These are phyloP conservation scores for Passer montanus DNA, from an alignment of 2,113 vertebrate genomes.

Conservation along the genomic window DNA sequence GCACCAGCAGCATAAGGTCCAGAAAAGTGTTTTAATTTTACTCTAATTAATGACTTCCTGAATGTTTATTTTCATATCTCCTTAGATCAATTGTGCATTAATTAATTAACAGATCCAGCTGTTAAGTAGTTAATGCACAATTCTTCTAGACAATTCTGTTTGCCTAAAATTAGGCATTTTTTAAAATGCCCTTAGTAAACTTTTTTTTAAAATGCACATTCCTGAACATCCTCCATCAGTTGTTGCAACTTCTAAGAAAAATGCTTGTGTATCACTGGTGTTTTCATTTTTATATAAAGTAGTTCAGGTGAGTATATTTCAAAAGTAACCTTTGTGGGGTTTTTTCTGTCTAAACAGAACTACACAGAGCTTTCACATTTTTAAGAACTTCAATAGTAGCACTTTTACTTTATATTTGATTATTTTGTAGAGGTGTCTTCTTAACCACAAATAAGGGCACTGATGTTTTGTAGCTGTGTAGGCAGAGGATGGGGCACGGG, in stretches of 20 bases:
- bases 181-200: not conserved
- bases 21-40: not conserved
- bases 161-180: not conserved
- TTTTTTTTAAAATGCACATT: not conserved
- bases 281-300: conserved; percentile 99
- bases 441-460: not conserved
- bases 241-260: conserved; percentile 98
- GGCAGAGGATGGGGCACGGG: not conserved
- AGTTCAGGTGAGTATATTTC: conserved; percentile 83
- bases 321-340: not conserved
- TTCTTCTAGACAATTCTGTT: not conserved
- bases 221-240: conserved; percentile 82
- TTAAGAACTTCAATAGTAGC: not conserved
- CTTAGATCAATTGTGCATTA: not conserved
- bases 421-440: not conserved
- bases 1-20: not conserved
- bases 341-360: not conserved
- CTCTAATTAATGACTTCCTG: not conserved
- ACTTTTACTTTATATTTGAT: not conserved
- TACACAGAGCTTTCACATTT: fast-evolving
- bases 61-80: not conserved
- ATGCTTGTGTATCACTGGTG: conserved; percentile 93
- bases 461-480: conserved; percentile 12
- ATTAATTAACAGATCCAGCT: too few species aligned
- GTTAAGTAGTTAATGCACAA: not conserved